Evolutionary conservation across 1,140 invertebrate genomes (phyloP), one percentile per base, ranked within the genome.

Genomic region (Listronotus bonariensis): DNA sequence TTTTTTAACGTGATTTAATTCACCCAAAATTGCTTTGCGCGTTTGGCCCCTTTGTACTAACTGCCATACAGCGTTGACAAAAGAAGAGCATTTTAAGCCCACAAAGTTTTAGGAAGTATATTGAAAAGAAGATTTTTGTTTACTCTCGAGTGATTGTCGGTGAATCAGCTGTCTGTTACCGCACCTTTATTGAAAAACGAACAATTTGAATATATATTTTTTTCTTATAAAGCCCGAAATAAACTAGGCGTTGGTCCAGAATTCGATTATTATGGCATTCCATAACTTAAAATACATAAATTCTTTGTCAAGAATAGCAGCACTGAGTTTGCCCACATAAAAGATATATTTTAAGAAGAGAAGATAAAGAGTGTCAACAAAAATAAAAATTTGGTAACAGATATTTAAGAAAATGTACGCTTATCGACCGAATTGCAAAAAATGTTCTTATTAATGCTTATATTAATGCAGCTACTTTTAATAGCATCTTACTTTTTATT

Each of bases 401-500:
- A 26, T 26, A 26, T 5, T 5, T 26, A 26, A 8, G 11, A 41
- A 61, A 52, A 52, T 41, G 46, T 61, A 42, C 38, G 20, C 40
- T 55, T 41, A 55, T 26, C 65, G 71, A 36, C 65, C 68, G 49
- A 70, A 64, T 64, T 67, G 60, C n/a, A 72, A 64, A 46, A 73
- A 62, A 72, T 72, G 63, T 68, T 69, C 62, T 42, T 76, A 64
- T 68, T 73, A 67, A 63, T 69, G 41, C 52, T 75, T 11, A 52
- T 75, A 17, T 32, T 71, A 32, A 32, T 43, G n/a, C 59, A 62
- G 38, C 40, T 61, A 62, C 55, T 32, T 36, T 38, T 76, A 6
- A 59, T 76, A 46, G 68, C 73, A 59, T 65, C 70, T 6, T 77
- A 76, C 62, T 76, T 74, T 62, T 73, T 68, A 45, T 51, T 73